These are phyloP conservation scores for Hyaena hyaena DNA, from an alignment of 2,113 vertebrate species.

Conservation along the genomic window DNA sequence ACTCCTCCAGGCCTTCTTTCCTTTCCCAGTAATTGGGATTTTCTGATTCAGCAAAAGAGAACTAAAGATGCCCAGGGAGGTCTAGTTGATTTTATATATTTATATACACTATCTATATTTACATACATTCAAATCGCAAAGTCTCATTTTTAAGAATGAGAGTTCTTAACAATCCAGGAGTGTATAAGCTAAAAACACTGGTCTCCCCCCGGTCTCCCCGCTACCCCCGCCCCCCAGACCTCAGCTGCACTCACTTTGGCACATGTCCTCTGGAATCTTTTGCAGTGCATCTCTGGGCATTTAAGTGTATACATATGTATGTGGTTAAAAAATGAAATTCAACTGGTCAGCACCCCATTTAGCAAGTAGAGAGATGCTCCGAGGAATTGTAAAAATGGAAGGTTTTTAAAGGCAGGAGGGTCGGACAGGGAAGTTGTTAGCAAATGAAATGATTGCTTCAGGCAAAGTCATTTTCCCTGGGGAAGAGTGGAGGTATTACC, in stretches of 20 bases:
- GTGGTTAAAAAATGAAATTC: background rate
- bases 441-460: background rate
- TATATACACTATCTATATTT: background rate
- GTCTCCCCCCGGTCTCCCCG: too few species aligned
- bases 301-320: background rate
- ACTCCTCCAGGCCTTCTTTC: background rate
- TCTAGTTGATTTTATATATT: background rate
- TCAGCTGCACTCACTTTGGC: background rate
- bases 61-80: background rate
- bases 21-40: background rate
- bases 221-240: too few species aligned
- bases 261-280: background rate
- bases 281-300: background rate
- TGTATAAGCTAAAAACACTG: background rate
- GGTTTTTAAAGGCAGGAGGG: background rate
- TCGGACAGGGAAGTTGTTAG: background rate
- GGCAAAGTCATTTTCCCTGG: background rate
- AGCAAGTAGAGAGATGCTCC: background rate
- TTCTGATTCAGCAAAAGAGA: conserved; percentile 8
- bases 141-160: background rate
- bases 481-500: background rate
- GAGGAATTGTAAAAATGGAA: background rate
- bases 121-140: background rate
- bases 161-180: background rate
- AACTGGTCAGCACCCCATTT: background rate